Percentiles rank a stretch among this genome's conserved stretches.
phyloP scores from a whole-genome alignment of 2,113 vertebrate genomes.

The Xenus cinereus region DNA sequence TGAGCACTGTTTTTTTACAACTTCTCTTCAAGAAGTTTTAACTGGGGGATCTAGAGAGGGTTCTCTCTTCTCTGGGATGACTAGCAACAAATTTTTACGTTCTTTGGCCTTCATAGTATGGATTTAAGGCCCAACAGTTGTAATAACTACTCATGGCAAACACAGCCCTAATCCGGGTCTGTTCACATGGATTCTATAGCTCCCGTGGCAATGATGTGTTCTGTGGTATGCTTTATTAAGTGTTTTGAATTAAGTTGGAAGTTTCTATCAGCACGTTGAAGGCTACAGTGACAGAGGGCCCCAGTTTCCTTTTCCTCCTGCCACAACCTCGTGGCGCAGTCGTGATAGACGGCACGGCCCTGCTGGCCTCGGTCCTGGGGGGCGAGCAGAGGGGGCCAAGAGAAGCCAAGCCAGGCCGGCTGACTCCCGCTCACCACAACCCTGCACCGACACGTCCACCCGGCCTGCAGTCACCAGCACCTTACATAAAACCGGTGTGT shows the following conservation, averaged over 20 bases:
- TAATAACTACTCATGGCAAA: background rate
- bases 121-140: background rate
- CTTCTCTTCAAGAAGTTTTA: background rate
- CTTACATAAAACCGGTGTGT: background rate
- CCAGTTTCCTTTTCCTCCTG: rapidly evolving
- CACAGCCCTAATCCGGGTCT: background rate
- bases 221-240: background rate
- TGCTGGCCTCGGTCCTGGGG: background rate
- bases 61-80: background rate
- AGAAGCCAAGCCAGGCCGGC: too few species aligned
- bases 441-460: rapidly evolving
- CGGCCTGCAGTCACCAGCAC: rapidly evolving
- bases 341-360: rapidly evolving
- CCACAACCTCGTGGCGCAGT: background rate
- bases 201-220: background rate
- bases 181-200: background rate
- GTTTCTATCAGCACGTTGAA: background rate
- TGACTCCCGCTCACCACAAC: background rate
- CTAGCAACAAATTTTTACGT: background rate
- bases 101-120: rapidly evolving
- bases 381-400: background rate
- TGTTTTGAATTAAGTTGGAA: rapidly evolving
- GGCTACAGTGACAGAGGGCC: too few species aligned
- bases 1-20: background rate
- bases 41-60: background rate